Conservation (phyloP, 2,888 invertebrate species). For the Aplocera efformata region DNA sequence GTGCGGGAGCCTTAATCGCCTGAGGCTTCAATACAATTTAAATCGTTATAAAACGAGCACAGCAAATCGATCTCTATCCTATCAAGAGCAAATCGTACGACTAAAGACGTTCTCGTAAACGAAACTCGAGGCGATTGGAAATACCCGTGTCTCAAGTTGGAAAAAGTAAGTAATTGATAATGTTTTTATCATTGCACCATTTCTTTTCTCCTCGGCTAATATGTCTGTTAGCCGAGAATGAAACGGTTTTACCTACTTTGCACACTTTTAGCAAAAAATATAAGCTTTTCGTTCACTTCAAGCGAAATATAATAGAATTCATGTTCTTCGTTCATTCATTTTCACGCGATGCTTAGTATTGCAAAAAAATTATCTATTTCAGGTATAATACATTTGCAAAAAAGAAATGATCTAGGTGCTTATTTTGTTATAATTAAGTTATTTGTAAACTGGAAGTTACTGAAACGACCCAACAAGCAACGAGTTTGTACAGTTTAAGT, state of each 20-base stretch:
- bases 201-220: slow-evolving; percentile 63
- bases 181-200: slow-evolving; percentile 65
- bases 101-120: slow-evolving; percentile 68
- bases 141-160: slow-evolving; percentile 61
- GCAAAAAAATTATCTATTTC: too few relatives aligned
- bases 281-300: slow-evolving; percentile 28
- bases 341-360: slow-evolving; percentile 9
- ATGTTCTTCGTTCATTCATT: slow-evolving; percentile 24
- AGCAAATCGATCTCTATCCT: slow-evolving; percentile 71
- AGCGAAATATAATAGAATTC: slow-evolving; percentile 32
- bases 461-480: too few relatives aligned
- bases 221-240: slow-evolving; percentile 48
- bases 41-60: slow-evolving; percentile 72
- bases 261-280: slow-evolving; percentile 38
- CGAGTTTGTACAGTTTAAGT: too few relatives aligned
- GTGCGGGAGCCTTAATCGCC: slow-evolving; percentile 69
- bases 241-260: slow-evolving; percentile 48
- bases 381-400: too few relatives aligned
- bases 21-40: slow-evolving; percentile 74
- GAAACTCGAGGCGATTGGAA: slow-evolving; percentile 66
- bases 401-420: too few relatives aligned
- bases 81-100: slow-evolving; percentile 74
- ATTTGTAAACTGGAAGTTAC: too few relatives aligned
- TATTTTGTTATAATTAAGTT: too few relatives aligned
- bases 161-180: slow-evolving; percentile 73